phyloP scores from a whole-genome alignment of 2,888 invertebrate genomes.

The Ophion slaviceki region DNA sequence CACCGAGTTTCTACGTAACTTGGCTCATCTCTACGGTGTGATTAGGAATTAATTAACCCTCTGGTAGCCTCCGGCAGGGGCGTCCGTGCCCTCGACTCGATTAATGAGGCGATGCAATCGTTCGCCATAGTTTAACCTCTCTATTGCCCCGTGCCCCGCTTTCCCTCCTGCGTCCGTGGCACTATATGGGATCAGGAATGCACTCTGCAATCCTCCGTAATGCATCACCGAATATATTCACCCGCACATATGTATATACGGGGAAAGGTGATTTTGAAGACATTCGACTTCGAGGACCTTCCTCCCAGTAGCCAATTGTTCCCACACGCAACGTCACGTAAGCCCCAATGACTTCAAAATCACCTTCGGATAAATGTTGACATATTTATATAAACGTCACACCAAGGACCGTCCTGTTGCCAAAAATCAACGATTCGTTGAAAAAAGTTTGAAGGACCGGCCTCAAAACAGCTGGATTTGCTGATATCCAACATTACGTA shows the following conservation, averaged over 20 bases:
- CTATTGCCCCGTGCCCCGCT: conserved; percentile 9
- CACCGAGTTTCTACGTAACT: conserved; percentile 47
- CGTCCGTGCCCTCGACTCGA: conserved; percentile 33
- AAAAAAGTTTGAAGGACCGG: not conserved
- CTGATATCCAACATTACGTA: not conserved
- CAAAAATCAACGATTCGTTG: not conserved
- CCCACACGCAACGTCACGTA: not conserved
- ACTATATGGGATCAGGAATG: conserved; percentile 24
- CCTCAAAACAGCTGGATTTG: not conserved
- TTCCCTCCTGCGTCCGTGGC: not conserved
- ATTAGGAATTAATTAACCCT: conserved; percentile 68
- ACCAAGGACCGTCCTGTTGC: not conserved
- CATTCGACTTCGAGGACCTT: not conserved
- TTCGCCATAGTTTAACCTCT: conserved; percentile 50
- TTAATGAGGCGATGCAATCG: conserved; percentile 65
- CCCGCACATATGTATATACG: not conserved
- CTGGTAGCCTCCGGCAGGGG: conserved; percentile 43
- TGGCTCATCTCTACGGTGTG: conserved; percentile 61
- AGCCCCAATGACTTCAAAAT: not conserved
- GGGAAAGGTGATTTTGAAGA: not conserved
- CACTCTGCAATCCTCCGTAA: conserved; percentile 36
- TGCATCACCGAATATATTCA: not conserved
- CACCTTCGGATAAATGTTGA: not conserved
- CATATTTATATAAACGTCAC: not conserved
- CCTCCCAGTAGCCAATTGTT: not conserved